A percentile compares a stretch with the other conserved stretches of the same genome.
Evolutionary conservation across 2,113 vertebrate genomes (phyloP).

Genomic region (Atlantisia rogersi): DNA sequence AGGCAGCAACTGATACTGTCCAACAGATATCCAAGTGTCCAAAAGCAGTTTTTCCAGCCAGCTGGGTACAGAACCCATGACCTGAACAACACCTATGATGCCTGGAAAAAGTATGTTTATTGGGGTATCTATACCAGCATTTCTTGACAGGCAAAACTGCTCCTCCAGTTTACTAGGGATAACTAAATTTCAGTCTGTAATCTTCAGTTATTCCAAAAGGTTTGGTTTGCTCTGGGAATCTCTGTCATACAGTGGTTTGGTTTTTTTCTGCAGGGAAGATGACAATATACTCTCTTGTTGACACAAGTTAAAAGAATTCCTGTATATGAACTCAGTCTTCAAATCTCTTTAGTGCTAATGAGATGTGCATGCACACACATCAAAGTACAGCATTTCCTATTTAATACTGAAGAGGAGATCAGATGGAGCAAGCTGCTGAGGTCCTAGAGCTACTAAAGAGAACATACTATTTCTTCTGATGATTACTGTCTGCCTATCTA

Average conservation of each 20-base stretch:
- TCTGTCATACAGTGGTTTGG: neutral
- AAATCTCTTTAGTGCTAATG: constrained; percentile 2
- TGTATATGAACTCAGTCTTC: neutral
- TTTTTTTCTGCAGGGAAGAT: neutral
- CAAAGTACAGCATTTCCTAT: neutral
- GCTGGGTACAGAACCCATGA: neutral
- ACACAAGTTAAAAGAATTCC: neutral
- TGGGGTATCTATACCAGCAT: neutral
- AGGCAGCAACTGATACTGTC: neutral
- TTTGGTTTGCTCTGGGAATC: neutral
- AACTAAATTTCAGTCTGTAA: neutral
- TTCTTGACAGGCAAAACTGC: neutral
- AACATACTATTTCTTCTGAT: neutral
- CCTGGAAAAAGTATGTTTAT: neutral
- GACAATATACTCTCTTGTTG: neutral
- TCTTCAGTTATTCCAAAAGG: neutral
- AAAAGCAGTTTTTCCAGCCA: neutral
- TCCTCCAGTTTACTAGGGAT: neutral
- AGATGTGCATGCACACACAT: neutral
- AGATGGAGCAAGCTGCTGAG: neutral
- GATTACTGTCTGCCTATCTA: neutral
- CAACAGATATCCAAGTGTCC: neutral
- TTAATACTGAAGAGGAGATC: neutral
- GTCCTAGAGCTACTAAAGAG: neutral
- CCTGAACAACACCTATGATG: neutral